Percentiles rank a stretch among this genome's conserved stretches.
phyloP scores from a whole-genome alignment of 2,888 invertebrate species.

The Sphecodes monilicornis region DNA sequence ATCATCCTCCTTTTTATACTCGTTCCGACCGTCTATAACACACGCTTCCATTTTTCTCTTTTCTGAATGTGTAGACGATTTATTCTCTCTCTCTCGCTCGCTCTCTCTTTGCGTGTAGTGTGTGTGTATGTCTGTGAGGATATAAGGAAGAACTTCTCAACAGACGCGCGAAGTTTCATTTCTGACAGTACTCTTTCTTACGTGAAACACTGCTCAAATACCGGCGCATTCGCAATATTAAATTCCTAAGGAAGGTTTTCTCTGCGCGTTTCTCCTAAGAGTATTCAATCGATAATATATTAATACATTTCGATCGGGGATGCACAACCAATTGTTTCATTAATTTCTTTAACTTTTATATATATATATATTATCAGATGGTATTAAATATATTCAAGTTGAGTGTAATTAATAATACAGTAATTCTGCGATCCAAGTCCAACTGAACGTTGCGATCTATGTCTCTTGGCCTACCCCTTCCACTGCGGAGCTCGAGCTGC shows the following conservation, averaged over 20 bases:
- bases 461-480: no score
- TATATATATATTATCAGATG: neutral
- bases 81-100: neutral
- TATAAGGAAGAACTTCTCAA: constrained; percentile 19
- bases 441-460: no score
- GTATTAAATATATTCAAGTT: neutral
- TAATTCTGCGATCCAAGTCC: no score
- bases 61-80: neutral
- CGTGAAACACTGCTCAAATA: constrained; percentile 64
- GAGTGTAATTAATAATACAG: neutral
- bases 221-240: constrained; percentile 73
- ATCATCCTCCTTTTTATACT: constrained; percentile 18
- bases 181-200: neutral
- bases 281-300: constrained; percentile 17
- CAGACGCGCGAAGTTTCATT: neutral
- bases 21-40: constrained; percentile 26
- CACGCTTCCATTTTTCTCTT: neutral
- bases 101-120: neutral
- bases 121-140: neutral
- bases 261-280: constrained; percentile 20
- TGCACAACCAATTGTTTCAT: constrained; percentile 19
- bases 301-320: constrained; percentile 1
- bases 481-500: no score
- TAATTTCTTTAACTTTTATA: neutral
- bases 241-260: constrained; percentile 51